Evolutionary conservation across 2,888 invertebrate genomes (phyloP).

Genomic region (Caenorhabditis sp.): DNA sequence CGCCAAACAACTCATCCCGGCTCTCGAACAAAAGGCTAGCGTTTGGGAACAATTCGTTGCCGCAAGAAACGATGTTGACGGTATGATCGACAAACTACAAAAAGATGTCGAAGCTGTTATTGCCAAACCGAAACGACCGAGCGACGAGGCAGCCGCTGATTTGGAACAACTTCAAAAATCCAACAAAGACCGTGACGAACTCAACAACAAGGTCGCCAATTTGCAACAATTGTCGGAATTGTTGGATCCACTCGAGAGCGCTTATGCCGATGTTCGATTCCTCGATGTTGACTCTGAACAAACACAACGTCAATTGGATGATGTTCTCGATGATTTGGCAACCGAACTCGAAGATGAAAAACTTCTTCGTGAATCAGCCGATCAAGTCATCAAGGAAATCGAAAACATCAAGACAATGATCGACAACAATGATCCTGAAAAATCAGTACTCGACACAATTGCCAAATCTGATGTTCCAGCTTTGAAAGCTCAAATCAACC

Average conservation of each 20-base stretch:
- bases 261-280: slow-evolving; percentile 56
- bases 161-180: neutral
- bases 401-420: slow-evolving; percentile 6
- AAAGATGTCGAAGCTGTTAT: slow-evolving; percentile 35
- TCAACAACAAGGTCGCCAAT: slow-evolving; percentile 29
- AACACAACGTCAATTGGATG: slow-evolving; percentile 6
- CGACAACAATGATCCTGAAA: slow-evolving; percentile 15
- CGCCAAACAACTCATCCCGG: slow-evolving; percentile 27
- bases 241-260: slow-evolving; percentile 56
- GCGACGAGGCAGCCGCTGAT: slow-evolving; percentile 2
- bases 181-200: slow-evolving; percentile 17
- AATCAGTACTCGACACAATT: slow-evolving; percentile 22
- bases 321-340: slow-evolving; percentile 1
- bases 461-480: slow-evolving; percentile 34
- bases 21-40: slow-evolving; percentile 40
- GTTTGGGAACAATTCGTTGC: slow-evolving; percentile 49
- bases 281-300: slow-evolving; percentile 5
- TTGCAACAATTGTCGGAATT: slow-evolving; percentile 55
- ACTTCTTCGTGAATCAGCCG: slow-evolving; percentile 4
- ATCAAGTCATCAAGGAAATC: slow-evolving; percentile 9
- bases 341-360: slow-evolving; percentile 6
- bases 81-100: slow-evolving; percentile 27
- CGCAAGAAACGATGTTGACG: slow-evolving; percentile 45
- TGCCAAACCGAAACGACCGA: slow-evolving; percentile 34
- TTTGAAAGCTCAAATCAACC: slow-evolving; percentile 39